A percentile compares a stretch with the other conserved stretches of the same genome.
These are phyloP conservation scores for Synaphobranchus kaupii DNA, from an alignment of 2,797 vertebrate species.

Conservation along the genomic window DNA sequence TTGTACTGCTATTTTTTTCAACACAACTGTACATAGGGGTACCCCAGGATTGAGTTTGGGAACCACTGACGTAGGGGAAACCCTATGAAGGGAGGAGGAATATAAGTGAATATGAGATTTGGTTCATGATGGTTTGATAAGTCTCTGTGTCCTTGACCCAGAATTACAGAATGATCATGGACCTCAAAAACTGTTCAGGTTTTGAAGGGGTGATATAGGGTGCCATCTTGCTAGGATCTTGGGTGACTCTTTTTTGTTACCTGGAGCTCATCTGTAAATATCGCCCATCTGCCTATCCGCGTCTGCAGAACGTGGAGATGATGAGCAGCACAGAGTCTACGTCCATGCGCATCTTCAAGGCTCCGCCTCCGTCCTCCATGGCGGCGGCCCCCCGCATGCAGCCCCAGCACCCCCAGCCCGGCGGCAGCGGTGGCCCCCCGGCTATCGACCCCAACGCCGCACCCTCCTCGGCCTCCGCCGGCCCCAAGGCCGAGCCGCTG, in stretches of 20 bases:
- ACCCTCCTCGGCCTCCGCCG: conserved; percentile 62
- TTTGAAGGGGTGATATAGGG: no score
- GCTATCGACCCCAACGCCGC: conserved; percentile 46
- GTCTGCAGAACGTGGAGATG: conserved; percentile 78
- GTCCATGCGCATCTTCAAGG: conserved; percentile 84
- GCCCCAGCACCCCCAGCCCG: neutral
- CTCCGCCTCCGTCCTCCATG: conserved; percentile 47
- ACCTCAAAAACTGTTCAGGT: no score
- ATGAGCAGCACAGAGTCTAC: conserved; percentile 85
- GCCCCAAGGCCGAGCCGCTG: conserved; percentile 71
- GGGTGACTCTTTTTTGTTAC: conserved; percentile 61
- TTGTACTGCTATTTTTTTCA: no score
- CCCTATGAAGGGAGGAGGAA: no score
- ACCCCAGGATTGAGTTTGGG: no score
- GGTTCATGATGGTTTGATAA: no score
- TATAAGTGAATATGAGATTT: no score
- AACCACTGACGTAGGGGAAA: neutral
- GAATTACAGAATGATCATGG: no score
- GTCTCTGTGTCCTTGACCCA: no score
- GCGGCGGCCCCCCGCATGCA: neutral
- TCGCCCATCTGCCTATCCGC: neutral
- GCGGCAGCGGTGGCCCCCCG: neutral
- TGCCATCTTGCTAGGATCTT: neutral
- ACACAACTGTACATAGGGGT: no score
- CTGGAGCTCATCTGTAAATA: neutral